Conservation (phyloP, 2,113 vertebrate genomes). For the cat (Felis catus) region F.catus_Fca126_mat1.0 CM031413.1:91564501-91565000, state of each 20-base stretch:
- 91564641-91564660: conserved; percentile 90
- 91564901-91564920: background rate
- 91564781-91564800: background rate
- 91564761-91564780: background rate
- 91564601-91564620: conserved; percentile 87
- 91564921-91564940: background rate
- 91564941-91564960: background rate
- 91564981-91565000: background rate
- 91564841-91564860: rapidly evolving
- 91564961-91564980: background rate
- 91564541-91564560: background rate
- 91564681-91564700: conserved; percentile 94
- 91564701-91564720: background rate
- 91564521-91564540: background rate
- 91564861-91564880: rapidly evolving
- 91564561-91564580: rapidly evolving
- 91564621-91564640: conserved; percentile 96
- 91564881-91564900: background rate
- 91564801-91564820: background rate
- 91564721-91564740: background rate
- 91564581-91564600: rapidly evolving
- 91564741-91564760: rapidly evolving
- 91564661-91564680: conserved; percentile 96
- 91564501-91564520: no score
- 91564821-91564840: background rate